These are phyloP conservation scores for Bimastos eiseni DNA, from an alignment of 2,888 invertebrate species.

Conservation along the genomic window DNA sequence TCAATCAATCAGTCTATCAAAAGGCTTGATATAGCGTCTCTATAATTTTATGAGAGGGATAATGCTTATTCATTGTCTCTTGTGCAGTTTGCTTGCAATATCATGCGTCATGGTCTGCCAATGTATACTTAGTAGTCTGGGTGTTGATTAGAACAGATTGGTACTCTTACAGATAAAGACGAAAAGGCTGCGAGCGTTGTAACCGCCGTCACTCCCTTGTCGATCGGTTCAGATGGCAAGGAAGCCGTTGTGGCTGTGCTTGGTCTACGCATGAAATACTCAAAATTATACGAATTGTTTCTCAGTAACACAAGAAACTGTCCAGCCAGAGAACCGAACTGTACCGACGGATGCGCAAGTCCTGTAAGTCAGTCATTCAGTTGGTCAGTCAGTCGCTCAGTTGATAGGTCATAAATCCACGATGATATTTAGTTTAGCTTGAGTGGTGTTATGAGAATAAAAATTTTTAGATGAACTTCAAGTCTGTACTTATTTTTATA, in stretches of 20 bases:
- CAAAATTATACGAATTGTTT: slow-evolving; percentile 42
- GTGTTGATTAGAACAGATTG: no score
- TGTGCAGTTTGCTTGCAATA: no score
- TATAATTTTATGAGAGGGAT: no score
- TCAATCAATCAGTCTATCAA: no score
- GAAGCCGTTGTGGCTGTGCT: slow-evolving; percentile 50
- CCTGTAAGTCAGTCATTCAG: not conserved
- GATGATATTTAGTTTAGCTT: no score
- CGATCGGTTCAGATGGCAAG: slow-evolving; percentile 37
- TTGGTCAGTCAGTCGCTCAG: not conserved
- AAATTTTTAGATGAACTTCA: no score
- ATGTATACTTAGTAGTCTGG: no score
- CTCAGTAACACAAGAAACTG: slow-evolving; percentile 32
- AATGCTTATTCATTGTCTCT: no score
- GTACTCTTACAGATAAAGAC: not conserved
- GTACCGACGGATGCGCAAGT: not conserved
- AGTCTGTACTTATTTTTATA: no score
- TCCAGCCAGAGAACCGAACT: not conserved
- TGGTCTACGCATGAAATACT: slow-evolving; percentile 52
- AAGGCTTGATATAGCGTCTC: no score
- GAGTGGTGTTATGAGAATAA: no score
- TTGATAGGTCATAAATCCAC: not conserved
- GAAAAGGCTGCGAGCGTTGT: slow-evolving; percentile 42
- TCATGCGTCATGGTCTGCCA: no score
- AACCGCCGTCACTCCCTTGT: slow-evolving; percentile 49